Percentiles rank a stretch among this genome's conserved stretches.
Evolutionary conservation across 2,888 invertebrate genomes (phyloP).

Genomic region (Nebria brevicollis): DNA sequence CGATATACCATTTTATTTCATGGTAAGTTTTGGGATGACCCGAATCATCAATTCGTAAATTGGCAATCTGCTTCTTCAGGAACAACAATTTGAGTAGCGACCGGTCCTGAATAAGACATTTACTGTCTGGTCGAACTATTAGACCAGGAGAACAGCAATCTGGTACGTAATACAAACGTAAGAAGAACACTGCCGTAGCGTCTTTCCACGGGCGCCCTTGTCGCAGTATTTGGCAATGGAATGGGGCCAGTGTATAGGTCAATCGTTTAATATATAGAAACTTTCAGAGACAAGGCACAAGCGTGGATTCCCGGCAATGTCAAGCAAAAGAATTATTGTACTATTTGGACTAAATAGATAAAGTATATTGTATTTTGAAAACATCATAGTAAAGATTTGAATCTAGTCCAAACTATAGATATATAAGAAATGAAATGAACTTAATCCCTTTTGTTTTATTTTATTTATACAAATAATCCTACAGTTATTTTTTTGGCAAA

Average conservation of each 20-base stretch:
- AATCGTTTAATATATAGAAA: conserved; percentile 17
- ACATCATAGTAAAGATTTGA: no score
- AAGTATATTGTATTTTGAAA: no score
- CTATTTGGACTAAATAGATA: no score
- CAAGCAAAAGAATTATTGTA: no score
- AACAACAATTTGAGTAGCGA: conserved; percentile 12
- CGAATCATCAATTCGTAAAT: conserved; percentile 7
- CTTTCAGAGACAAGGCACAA: not conserved
- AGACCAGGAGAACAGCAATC: conserved; percentile 18
- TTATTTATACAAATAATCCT: no score
- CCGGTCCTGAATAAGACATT: conserved; percentile 22
- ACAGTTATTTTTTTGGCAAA: no score
- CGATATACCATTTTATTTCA: not conserved
- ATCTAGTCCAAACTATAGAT: no score
- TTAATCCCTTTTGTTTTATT: no score
- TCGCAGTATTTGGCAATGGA: conserved; percentile 1
- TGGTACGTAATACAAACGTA: conserved; percentile 3
- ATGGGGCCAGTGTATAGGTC: not conserved
- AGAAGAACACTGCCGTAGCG: not conserved
- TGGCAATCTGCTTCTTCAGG: not conserved
- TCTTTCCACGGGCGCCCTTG: not conserved
- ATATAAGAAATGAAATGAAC: no score
- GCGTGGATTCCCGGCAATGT: not conserved
- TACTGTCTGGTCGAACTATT: conserved; percentile 22
- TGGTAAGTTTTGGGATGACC: not conserved